Evolutionary conservation across 2,888 invertebrate species (phyloP).

Genomic region (Drosophila picticornis): DNA sequence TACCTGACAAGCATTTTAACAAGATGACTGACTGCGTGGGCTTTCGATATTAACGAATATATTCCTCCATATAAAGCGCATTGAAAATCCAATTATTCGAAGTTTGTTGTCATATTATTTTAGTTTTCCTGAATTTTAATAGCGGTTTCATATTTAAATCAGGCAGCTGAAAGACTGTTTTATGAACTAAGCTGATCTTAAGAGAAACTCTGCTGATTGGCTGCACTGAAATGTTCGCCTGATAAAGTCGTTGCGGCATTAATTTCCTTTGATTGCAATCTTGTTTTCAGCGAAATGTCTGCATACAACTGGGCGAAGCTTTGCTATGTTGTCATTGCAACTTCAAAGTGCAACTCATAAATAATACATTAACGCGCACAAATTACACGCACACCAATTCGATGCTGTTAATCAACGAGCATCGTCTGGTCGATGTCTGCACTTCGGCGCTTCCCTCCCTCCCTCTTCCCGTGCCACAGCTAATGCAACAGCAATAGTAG

Average conservation of each 20-base stretch:
- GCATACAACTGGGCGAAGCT: neutral
- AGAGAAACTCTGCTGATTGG: neutral
- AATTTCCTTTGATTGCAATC: conserved; percentile 1
- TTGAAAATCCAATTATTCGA: neutral
- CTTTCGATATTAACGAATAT: neutral
- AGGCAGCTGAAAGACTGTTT: neutral
- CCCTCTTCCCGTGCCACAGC: neutral
- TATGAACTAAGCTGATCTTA: neutral
- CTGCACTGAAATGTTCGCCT: neutral
- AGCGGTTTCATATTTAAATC: conserved; percentile 17
- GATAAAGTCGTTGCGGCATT: conserved; percentile 19
- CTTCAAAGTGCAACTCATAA: conserved; percentile 44
- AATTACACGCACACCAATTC: conserved; percentile 3
- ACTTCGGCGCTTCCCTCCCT: neutral
- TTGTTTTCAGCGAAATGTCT: conserved; percentile 10
- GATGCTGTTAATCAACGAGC: conserved; percentile 28
- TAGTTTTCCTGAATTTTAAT: neutral
- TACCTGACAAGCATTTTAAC: neutral
- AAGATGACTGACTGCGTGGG: no score
- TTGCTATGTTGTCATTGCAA: neutral
- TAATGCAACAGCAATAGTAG: neutral
- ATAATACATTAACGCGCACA: conserved; percentile 12
- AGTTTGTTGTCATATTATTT: neutral
- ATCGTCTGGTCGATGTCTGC: conserved; percentile 34
- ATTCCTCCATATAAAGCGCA: neutral